Evolutionary conservation across 1,140 invertebrate genomes (phyloP).

Genomic region (Anoplolepis gracilipes): DNA sequence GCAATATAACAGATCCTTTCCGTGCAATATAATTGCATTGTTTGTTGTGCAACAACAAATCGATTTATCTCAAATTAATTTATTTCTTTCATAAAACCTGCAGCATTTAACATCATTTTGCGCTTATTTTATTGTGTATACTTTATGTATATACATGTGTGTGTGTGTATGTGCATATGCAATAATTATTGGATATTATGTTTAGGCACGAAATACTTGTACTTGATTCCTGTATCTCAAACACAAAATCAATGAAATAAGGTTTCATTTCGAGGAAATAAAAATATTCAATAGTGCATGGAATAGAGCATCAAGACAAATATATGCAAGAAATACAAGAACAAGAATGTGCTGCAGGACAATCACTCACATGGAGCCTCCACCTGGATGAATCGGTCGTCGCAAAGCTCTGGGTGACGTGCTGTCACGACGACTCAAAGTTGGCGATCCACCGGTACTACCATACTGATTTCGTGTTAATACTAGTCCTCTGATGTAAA

Average conservation of each 20-base stretch:
- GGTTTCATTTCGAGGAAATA: constrained; percentile 65
- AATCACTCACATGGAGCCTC: constrained; percentile 86
- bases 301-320: constrained; percentile 78
- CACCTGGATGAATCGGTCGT: constrained; percentile 82
- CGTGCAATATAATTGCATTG: neutral
- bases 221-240: constrained; percentile 50
- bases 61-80: neutral
- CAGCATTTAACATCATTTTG: constrained; percentile 21
- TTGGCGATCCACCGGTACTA: constrained; percentile 81
- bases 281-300: constrained; percentile 75
- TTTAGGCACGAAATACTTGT: constrained; percentile 65
- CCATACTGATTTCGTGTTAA: constrained; percentile 83
- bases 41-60: constrained; percentile 1
- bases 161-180: neutral
- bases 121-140: neutral
- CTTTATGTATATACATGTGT: neutral
- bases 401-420: constrained; percentile 83
- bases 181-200: constrained; percentile 32
- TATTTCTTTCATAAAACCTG: neutral
- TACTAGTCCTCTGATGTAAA: constrained; percentile 80
- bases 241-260: constrained; percentile 37
- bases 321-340: constrained; percentile 79
- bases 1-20: neutral
- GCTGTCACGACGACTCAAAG: constrained; percentile 82
- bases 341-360: constrained; percentile 80